Evolutionary conservation across 1,140 invertebrate species (phyloP).

Genomic region (Aporrectodea caliginosa): DNA sequence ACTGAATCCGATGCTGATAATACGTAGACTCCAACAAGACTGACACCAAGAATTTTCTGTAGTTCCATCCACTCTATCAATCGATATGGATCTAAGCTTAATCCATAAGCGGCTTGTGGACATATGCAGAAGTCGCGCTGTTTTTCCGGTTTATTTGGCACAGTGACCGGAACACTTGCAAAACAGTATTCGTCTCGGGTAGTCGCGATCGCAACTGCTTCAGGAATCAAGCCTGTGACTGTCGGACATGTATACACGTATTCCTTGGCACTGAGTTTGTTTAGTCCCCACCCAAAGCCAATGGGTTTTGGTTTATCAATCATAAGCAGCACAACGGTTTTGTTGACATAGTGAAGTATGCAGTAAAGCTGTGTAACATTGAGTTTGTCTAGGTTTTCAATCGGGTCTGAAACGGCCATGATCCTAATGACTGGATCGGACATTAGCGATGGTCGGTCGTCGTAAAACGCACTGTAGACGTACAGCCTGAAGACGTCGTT

Average conservation of each 20-base stretch:
- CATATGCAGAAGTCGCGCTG: neutral
- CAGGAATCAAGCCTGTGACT: neutral
- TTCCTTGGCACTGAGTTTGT: neutral
- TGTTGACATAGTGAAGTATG: neutral
- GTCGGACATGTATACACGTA: neutral
- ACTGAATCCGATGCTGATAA: neutral
- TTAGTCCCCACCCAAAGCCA: neutral
- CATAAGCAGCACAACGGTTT: neutral
- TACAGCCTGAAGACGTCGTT: neutral
- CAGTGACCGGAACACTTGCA: neutral
- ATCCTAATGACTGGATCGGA: slow-evolving; percentile 8
- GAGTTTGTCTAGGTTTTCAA: neutral
- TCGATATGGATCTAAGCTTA: slow-evolving; percentile 15
- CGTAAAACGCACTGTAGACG: slow-evolving; percentile 21
- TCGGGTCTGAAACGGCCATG: slow-evolving; percentile 1
- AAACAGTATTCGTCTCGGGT: neutral
- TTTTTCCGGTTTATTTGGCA: neutral
- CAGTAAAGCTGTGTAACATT: neutral
- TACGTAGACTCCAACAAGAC: slow-evolving; percentile 18
- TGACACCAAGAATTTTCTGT: slow-evolving; percentile 20
- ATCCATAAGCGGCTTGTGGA: neutral
- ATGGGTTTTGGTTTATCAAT: neutral
- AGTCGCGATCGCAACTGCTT: neutral
- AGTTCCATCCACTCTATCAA: slow-evolving; percentile 30
- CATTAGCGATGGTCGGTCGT: slow-evolving; percentile 14